Evolutionary conservation across 1,140 invertebrate species (phyloP).

Genomic region (Neodiprion pinetum): DNA sequence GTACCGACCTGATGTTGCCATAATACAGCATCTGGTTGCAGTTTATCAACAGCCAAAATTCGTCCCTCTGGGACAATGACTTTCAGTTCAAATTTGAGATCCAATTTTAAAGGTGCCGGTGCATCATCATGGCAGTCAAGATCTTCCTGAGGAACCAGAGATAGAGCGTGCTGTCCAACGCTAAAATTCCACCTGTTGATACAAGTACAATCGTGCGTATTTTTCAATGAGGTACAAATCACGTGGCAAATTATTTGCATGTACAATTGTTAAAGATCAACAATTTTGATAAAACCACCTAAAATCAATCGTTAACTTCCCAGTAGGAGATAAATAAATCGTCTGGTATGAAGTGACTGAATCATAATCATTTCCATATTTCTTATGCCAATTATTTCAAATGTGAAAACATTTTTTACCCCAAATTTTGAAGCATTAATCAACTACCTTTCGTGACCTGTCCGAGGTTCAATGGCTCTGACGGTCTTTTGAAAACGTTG

Average conservation of each 20-base stretch:
- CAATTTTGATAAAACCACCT: constrained; percentile 10
- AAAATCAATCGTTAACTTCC: neutral
- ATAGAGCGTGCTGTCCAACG: constrained; percentile 86
- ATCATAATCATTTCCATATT: constrained; percentile 16
- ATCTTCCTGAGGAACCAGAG: constrained; percentile 62
- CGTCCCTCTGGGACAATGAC: constrained; percentile 80
- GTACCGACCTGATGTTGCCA: constrained; percentile 76
- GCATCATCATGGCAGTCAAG: constrained; percentile 61
- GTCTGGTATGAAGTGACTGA: constrained; percentile 2
- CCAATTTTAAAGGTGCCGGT: constrained; percentile 44
- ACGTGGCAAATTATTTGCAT: constrained; percentile 6
- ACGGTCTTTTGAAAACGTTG: constrained; percentile 85
- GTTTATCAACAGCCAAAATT: constrained; percentile 68
- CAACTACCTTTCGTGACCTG: constrained; percentile 79
- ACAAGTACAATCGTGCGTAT: constrained; percentile 22
- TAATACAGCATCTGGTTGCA: constrained; percentile 62
- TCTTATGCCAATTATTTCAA: neutral
- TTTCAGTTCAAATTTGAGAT: constrained; percentile 65
- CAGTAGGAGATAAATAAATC: constrained; percentile 16
- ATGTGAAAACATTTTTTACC: too few relatives aligned
- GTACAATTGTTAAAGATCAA: constrained; percentile 1
- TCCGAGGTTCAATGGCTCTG: constrained; percentile 82
- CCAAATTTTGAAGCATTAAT: too few relatives aligned
- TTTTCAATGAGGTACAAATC: neutral
- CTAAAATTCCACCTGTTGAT: constrained; percentile 90